Conservation (phyloP, 2,888 invertebrate genomes). For the Druceiella hillmani region DNA sequence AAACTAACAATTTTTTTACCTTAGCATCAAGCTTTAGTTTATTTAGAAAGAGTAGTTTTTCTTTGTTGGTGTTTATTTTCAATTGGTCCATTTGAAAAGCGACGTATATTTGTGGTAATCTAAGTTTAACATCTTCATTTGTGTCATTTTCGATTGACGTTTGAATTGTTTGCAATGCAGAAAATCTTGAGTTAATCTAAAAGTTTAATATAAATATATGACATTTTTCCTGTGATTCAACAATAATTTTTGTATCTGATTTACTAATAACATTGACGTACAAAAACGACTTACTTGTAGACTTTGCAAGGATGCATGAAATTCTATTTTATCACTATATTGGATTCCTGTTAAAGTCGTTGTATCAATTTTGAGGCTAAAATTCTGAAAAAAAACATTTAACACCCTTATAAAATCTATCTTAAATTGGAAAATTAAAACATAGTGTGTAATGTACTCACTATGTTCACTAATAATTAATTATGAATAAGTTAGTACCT, state of each 20-base stretch:
- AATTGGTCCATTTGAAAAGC: slow-evolving; percentile 60
- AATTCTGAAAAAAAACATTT: slow-evolving; percentile 51
- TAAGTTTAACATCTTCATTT: slow-evolving; percentile 29
- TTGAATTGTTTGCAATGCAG: slow-evolving; percentile 35
- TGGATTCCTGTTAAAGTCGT: slow-evolving; percentile 64
- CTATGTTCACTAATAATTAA: no score
- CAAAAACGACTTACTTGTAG: slow-evolving; percentile 55
- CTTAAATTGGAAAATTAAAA: no score
- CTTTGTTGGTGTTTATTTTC: slow-evolving; percentile 54
- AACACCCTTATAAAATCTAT: slow-evolving; percentile 10
- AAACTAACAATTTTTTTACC: slow-evolving; percentile 32
- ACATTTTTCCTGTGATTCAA: slow-evolving; percentile 4
- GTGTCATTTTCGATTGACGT: background rate
- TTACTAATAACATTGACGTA: no score
- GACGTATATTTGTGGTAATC: slow-evolving; percentile 55
- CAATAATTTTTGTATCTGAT: no score
- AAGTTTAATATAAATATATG: slow-evolving; percentile 12
- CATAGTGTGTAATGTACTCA: no score
- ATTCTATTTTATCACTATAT: slow-evolving; percentile 63
- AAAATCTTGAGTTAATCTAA: slow-evolving; percentile 56
- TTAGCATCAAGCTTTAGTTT: slow-evolving; percentile 60
- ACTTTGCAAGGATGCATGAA: slow-evolving; percentile 62
- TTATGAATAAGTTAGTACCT: slow-evolving; percentile 46
- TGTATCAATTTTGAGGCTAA: slow-evolving; percentile 66
- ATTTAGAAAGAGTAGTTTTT: slow-evolving; percentile 52